A percentile compares a stretch with the other conserved stretches of the same genome.
Evolutionary conservation across 2,888 invertebrate genomes (phyloP).

Genomic region (Tubulanus polymorphus): DNA sequence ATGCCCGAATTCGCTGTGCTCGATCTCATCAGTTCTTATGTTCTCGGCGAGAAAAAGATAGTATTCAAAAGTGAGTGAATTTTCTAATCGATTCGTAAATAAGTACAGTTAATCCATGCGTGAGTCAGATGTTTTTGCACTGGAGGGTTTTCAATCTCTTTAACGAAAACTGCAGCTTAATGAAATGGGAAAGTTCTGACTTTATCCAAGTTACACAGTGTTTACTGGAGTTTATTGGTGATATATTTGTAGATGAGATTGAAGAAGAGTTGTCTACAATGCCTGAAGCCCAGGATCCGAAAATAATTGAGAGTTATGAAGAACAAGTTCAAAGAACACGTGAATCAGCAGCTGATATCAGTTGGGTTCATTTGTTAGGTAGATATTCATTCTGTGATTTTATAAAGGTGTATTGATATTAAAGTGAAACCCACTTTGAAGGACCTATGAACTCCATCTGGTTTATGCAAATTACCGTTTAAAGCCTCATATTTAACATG

Average conservation of each 20-base stretch:
- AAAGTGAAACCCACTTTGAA: too few relatives aligned
- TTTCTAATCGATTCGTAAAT: neutral
- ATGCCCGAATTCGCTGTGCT: slow-evolving; percentile 46
- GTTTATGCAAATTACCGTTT: too few relatives aligned
- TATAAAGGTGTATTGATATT: neutral
- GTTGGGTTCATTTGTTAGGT: slow-evolving; percentile 50
- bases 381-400: slow-evolving; percentile 4
- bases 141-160: neutral
- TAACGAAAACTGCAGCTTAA: neutral
- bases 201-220: neutral
- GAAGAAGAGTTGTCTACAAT: slow-evolving; percentile 49
- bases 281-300: slow-evolving; percentile 45
- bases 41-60: slow-evolving; percentile 48
- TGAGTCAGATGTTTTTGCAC: neutral
- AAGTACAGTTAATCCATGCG: too few relatives aligned
- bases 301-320: slow-evolving; percentile 41
- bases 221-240: too few relatives aligned
- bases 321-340: slow-evolving; percentile 39
- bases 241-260: slow-evolving; percentile 39
- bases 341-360: slow-evolving; percentile 34
- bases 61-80: slow-evolving; percentile 43
- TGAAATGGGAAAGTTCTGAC: neutral
- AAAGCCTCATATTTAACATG: too few relatives aligned
- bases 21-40: slow-evolving; percentile 45
- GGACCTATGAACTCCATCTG: too few relatives aligned